phyloP scores from a whole-genome alignment of 1,140 invertebrate genomes.

The Eueides isabella region DNA sequence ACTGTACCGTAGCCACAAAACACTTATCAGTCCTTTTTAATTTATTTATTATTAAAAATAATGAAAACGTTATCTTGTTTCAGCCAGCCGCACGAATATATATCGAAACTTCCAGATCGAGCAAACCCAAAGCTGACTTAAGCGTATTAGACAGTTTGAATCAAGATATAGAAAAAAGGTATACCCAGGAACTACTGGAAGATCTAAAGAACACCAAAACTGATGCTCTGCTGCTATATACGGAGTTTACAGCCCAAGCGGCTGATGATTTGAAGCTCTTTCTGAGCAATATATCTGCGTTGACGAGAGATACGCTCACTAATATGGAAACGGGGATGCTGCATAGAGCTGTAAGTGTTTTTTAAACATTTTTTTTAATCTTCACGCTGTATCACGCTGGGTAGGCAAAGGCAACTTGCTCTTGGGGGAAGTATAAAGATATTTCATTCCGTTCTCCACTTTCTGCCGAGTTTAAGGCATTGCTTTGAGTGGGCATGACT shows the following conservation, averaged over 20 bases:
- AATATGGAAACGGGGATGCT: slow-evolving; percentile 35
- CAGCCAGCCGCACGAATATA: slow-evolving; percentile 44
- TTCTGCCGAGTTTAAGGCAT: too few relatives aligned
- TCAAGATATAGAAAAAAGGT: slow-evolving; percentile 53
- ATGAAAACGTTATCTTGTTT: neutral
- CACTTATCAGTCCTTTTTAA: too few relatives aligned
- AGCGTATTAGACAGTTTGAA: neutral
- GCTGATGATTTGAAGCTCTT: slow-evolving; percentile 53
- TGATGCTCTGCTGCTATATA: slow-evolving; percentile 60
- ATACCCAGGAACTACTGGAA: slow-evolving; percentile 53
- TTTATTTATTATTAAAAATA: too few relatives aligned
- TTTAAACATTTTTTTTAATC: neutral
- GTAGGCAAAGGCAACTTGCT: neutral
- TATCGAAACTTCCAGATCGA: slow-evolving; percentile 31
- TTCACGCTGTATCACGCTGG: neutral
- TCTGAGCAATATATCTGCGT: slow-evolving; percentile 51
- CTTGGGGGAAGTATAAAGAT: too few relatives aligned
- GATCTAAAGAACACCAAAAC: slow-evolving; percentile 48
- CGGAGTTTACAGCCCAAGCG: slow-evolving; percentile 56
- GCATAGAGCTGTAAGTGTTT: slow-evolving; percentile 49
- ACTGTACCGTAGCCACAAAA: too few relatives aligned
- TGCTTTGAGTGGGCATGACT: too few relatives aligned
- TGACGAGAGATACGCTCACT: slow-evolving; percentile 42
- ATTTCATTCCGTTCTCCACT: too few relatives aligned
- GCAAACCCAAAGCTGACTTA: slow-evolving; percentile 18